Evolutionary conservation across 1,140 invertebrate genomes (phyloP).

Genomic region (Drosophila fuyamai): DNA sequence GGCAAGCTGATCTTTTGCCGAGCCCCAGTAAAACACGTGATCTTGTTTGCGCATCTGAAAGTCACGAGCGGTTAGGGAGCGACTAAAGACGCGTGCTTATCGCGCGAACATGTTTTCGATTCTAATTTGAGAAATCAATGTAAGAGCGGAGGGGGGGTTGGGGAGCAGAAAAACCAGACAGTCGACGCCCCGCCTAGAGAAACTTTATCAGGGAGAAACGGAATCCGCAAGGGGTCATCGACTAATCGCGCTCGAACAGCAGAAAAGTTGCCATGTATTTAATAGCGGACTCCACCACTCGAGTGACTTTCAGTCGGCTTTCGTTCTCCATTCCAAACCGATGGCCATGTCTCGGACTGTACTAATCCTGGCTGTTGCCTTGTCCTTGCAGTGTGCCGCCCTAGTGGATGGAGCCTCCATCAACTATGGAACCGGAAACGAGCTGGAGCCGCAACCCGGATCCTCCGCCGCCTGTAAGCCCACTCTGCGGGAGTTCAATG

Average conservation of each 20-base stretch:
- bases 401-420: conserved; percentile 61
- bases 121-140: conserved; percentile 38
- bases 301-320: conserved; percentile 46
- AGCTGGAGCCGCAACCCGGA: conserved; percentile 39
- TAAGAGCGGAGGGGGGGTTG: not conserved
- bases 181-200: conserved; percentile 27
- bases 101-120: conserved; percentile 55
- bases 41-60: conserved; percentile 58
- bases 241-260: conserved; percentile 28
- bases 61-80: conserved; percentile 42
- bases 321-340: conserved; percentile 13
- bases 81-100: conserved; percentile 61
- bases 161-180: not conserved
- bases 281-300: conserved; percentile 15
- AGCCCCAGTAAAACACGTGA: conserved; percentile 60
- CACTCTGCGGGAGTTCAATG: conserved; percentile 60
- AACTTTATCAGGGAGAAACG: conserved; percentile 54
- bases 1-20: conserved; percentile 28
- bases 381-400: conserved; percentile 70
- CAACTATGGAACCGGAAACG: conserved; percentile 50
- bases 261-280: conserved; percentile 29
- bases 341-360: conserved; percentile 45
- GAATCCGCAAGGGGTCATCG: conserved; percentile 57
- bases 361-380: conserved; percentile 62
- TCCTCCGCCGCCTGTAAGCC: conserved; percentile 54